Conservation (phyloP, 2,888 invertebrate genomes). For the Callyntrura guangdongensis region DNA sequence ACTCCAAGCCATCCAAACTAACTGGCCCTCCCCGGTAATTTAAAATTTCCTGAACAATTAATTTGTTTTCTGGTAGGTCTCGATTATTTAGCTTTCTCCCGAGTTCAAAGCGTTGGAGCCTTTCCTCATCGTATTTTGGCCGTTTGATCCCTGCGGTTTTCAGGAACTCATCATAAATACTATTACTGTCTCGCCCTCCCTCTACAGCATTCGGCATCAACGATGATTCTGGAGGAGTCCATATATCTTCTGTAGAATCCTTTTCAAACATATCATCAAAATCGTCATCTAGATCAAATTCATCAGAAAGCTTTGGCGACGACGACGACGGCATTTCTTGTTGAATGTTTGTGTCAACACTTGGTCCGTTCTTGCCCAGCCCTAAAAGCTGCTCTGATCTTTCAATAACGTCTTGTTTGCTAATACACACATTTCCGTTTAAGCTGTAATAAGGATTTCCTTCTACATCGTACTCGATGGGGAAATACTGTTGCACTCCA, state of each 20-base stretch:
- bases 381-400: constrained; percentile 36
- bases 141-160: too few relatives aligned
- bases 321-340: neutral
- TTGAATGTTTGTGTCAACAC: neutral
- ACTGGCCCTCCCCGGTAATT: constrained; percentile 23
- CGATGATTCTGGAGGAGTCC: neutral
- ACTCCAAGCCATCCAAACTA: neutral
- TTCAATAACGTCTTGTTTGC: constrained; percentile 29
- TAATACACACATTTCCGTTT: constrained; percentile 51
- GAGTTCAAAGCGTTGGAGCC: constrained; percentile 28
- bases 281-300: neutral
- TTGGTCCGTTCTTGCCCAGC: neutral
- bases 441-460: neutral
- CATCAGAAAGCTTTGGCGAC: neutral
- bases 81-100: neutral
- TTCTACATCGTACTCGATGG: neutral
- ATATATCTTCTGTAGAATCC: neutral
- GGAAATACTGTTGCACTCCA: neutral
- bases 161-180: constrained; percentile 27
- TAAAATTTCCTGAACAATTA: constrained; percentile 55
- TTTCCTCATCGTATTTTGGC: constrained; percentile 31
- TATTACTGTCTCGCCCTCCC: neutral
- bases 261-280: too few relatives aligned
- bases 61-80: neutral
- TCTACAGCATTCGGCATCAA: too few relatives aligned